Percentiles rank a stretch among this genome's conserved stretches.
Evolutionary conservation across 1,140 invertebrate species (phyloP).

Genomic region (Glossosoma conforme): DNA sequence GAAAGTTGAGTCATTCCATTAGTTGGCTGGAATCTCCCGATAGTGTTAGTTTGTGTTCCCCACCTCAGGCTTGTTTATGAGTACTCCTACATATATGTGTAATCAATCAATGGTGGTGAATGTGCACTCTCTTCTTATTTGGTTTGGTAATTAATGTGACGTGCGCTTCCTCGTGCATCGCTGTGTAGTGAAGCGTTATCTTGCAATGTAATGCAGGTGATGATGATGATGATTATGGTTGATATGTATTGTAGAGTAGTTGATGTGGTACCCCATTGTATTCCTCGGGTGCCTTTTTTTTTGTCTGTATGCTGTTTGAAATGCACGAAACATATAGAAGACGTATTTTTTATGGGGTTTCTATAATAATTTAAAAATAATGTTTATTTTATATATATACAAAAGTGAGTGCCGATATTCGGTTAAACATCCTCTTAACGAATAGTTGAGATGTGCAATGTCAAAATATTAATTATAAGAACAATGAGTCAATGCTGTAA

Average conservation of each 20-base stretch:
- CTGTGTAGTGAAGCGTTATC: conserved; percentile 29
- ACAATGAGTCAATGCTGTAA: conserved; percentile 30
- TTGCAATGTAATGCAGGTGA: conserved; percentile 27
- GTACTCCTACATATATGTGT: conserved; percentile 21
- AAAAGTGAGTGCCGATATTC: conserved; percentile 24
- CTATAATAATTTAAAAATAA: conserved; percentile 21
- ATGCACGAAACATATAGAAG: conserved; percentile 56
- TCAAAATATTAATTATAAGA: conserved; percentile 30
- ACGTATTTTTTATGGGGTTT: conserved; percentile 37
- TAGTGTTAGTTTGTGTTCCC: conserved; percentile 27
- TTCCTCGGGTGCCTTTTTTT: conserved; percentile 47
- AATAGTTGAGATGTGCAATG: conserved; percentile 28
- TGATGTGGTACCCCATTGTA: conserved; percentile 48
- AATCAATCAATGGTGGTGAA: conserved; percentile 27
- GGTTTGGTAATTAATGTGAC: conserved; percentile 28
- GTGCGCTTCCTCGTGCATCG: conserved; percentile 14
- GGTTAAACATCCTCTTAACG: conserved; percentile 24
- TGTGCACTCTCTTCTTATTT: conserved; percentile 25
- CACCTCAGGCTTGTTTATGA: conserved; percentile 17
- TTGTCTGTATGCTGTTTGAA: conserved; percentile 56
- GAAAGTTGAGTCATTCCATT: conserved; percentile 28
- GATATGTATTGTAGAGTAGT: conserved; percentile 45
- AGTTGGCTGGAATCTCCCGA: conserved; percentile 27
- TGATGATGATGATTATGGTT: conserved; percentile 31
- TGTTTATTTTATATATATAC: conserved; percentile 27